A percentile compares a stretch with the other conserved stretches of the same genome.
Conservation (phyloP, 2,888 invertebrate species). For the Aspidiotus destructor region DNA sequence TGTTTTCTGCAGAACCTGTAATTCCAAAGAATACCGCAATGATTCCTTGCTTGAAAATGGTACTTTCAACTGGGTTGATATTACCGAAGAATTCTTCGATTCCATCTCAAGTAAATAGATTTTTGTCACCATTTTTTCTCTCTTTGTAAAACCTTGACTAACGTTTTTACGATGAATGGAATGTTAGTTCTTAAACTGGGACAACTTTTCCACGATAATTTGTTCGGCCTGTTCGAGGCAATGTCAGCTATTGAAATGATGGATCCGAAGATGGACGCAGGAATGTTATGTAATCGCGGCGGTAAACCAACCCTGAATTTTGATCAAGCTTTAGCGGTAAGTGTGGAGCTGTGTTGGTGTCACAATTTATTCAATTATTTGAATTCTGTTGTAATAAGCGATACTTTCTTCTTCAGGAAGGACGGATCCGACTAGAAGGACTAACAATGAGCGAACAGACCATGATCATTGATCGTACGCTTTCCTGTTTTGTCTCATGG, state of each 20-base stretch:
- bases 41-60: conserved; percentile 37
- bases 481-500: conserved; percentile 93
- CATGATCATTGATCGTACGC: conserved; percentile 86
- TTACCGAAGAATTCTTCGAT: conserved; percentile 55
- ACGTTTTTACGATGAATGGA: conserved; percentile 12
- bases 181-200: conserved; percentile 67
- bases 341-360: conserved; percentile 29
- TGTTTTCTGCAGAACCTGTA: conserved; percentile 8
- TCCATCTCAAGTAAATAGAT: conserved; percentile 49
- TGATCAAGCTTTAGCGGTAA: conserved; percentile 63
- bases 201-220: conserved; percentile 81
- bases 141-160: background rate
- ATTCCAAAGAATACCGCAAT: conserved; percentile 18
- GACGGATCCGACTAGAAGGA: conserved; percentile 64
- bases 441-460: conserved; percentile 71
- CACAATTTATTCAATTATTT: conserved; percentile 8
- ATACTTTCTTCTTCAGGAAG: conserved; percentile 48
- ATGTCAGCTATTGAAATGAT: conserved; percentile 99
- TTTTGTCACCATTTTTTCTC: conserved; percentile 19
- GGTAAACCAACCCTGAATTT: conserved; percentile 75
- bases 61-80: conserved; percentile 52
- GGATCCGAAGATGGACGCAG: conserved; percentile 99
- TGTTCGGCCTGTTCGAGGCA: conserved; percentile 89
- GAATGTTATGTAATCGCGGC: conserved; percentile 88
- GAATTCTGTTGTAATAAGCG: no score